phyloP scores from a whole-genome alignment of 2,888 invertebrate species.

The Athripsodes cinereus region DNA sequence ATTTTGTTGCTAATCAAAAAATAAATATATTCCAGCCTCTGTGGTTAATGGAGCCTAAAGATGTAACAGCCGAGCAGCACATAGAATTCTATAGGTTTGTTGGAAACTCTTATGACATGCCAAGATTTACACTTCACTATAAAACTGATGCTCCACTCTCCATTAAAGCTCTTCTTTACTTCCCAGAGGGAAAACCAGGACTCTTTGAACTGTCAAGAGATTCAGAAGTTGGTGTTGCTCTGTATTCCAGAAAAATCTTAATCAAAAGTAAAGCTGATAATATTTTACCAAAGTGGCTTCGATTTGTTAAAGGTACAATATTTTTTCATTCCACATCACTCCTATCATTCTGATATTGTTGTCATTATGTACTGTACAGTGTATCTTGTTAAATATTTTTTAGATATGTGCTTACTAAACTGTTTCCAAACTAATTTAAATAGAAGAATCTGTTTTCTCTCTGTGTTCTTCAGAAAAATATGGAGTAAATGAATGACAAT shows the following conservation, averaged over 20 bases:
- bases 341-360: no score
- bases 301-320: conserved; percentile 94
- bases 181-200: conserved; percentile 90
- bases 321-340: no score
- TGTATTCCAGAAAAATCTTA: conserved; percentile 89
- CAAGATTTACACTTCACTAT: conserved; percentile 87
- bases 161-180: conserved; percentile 84
- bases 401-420: no score
- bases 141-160: conserved; percentile 89
- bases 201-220: conserved; percentile 87
- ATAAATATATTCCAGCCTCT: conserved; percentile 70
- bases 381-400: not conserved
- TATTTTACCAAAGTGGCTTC: conserved; percentile 88
- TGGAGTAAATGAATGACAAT: no score
- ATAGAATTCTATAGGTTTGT: conserved; percentile 90
- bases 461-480: no score
- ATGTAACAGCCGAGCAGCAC: conserved; percentile 79
- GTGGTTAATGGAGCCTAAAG: conserved; percentile 90
- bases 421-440: not conserved
- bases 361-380: not conserved
- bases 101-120: conserved; percentile 78
- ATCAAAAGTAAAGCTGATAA: conserved; percentile 89
- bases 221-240: conserved; percentile 75
- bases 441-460: no score
- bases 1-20: no score